Base-by-base conservation (phyloP, 2,797 vertebrate genomes). In the Orestias chungarensis region DNA sequence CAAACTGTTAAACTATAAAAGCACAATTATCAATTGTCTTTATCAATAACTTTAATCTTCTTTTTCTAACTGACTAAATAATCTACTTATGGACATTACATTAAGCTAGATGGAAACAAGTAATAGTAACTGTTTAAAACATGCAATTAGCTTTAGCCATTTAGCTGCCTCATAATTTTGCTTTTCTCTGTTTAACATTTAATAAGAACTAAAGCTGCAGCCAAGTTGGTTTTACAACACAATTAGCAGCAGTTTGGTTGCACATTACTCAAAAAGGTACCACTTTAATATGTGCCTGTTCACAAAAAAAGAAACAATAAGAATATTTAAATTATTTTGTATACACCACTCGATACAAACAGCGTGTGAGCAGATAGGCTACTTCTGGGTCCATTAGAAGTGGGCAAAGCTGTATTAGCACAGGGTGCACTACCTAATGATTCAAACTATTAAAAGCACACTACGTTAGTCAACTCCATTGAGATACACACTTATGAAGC, bases 361-460 rank as follows among this genome's bases (percentile, higher is more conserved):
- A 70, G 49, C 2, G 17, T 14, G n/a, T 59, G 18, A 59, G 40
- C 1, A n/a, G n/a, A n/a, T n/a, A n/a, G 25, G 40, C 11, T 52
- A 50, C 25, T 68, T 70, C 70, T 65, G 67, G 64, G 57, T 33
- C 49, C 23, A 62, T 40, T 59, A 80, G 49, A 79, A 6, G 27
- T 69, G 46, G 73, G 57, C 44, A 38, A 73, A 65, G 47, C 40
- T 73, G 66, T 73, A 67, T 78, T 20, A 79, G 47, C 44, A 82
- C 43, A 81, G 62, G 74, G 52, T 25, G 82, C 27, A 72, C 80
- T 81, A 82, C 11, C 35, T 82, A 82, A 85, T 76, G 83, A 85
- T 52, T 70, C 33, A 74, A 74, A 75, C 78, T 81, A 88, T 38
- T 23, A 40, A n/a, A 46, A 79, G 68, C 52, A 82, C 52, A 64